A percentile compares a stretch with the other conserved stretches of the same genome.
These are phyloP conservation scores for Drosophila anomelani DNA, from an alignment of 2,888 invertebrate genomes.

Conservation along the genomic window DNA sequence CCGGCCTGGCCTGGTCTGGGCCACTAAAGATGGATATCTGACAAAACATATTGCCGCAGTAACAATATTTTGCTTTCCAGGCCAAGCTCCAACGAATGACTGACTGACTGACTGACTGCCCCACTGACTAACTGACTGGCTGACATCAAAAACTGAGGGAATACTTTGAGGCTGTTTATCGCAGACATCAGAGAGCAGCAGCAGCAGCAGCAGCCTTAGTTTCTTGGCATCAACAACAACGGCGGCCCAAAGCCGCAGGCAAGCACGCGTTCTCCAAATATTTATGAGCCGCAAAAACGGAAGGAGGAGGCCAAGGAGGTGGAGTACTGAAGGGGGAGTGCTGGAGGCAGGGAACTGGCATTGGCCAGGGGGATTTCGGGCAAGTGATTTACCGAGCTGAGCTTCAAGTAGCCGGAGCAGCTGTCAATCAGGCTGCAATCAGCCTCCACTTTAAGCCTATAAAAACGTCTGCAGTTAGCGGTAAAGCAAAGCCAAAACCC, in stretches of 20 bases:
- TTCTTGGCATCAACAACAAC: slow-evolving; percentile 31
- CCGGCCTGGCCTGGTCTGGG: slow-evolving; percentile 12
- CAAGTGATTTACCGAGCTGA: slow-evolving; percentile 70
- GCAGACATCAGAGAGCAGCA: slow-evolving; percentile 42
- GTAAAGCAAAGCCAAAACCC: slow-evolving; percentile 27
- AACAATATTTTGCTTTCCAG: slow-evolving; percentile 53
- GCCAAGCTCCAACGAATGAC: slow-evolving; percentile 28
- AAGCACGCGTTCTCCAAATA: slow-evolving; percentile 66
- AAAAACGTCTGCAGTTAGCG: slow-evolving; percentile 66
- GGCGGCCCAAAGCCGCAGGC: slow-evolving; percentile 52
- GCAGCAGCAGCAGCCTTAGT: slow-evolving; percentile 14
- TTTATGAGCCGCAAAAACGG: slow-evolving; percentile 64
- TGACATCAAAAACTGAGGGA: slow-evolving; percentile 43
- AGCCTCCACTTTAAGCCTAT: slow-evolving; percentile 75
- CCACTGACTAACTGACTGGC: slow-evolving; percentile 26
- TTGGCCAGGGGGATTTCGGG: slow-evolving; percentile 42
- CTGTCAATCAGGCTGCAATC: slow-evolving; percentile 75
- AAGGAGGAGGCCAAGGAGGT: slow-evolving; percentile 9
- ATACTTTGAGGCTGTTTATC: slow-evolving; percentile 50
- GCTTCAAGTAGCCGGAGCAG: slow-evolving; percentile 75
- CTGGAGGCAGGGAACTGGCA: background rate
- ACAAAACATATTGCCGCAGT: slow-evolving; percentile 50
- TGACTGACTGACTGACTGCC: slow-evolving; percentile 31
- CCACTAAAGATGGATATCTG: slow-evolving; percentile 60
- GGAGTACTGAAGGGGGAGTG: slow-evolving; percentile 1